Evolutionary conservation across 2,888 invertebrate species (phyloP), one percentile per base, ranked within the genome.

Genomic region (Yponomeuta evonymella): DNA sequence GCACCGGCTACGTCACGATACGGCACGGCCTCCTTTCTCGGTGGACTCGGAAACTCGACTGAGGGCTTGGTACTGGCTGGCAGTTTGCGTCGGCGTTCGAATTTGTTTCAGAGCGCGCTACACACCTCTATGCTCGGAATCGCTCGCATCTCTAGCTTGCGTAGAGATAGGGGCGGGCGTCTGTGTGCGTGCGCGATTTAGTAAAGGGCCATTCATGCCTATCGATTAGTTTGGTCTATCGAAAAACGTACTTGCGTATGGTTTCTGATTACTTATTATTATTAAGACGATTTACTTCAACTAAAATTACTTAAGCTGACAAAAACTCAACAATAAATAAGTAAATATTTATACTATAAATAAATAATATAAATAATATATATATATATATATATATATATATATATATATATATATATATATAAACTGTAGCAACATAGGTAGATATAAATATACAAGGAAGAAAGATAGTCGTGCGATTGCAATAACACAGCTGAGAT

Each of bases 1-100:
- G 80, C 85, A 90, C 90, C 89, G 86, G 70, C 30, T 58, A n/a
- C 75, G 79, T 78, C 79, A 81, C 78, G 82, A 43, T 43, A 43
- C 43, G 75, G 51, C 15, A 58, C 51, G 51, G 51, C 12, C 51
- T 58, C 51, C 51, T 58, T 58, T 58, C 51, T 58, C 51, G 51
- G 51, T 15, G 51, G 64, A 30, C 30, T 64, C 64, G 30, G 29
- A 64, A 64, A 64, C 64, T 64, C 23, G 10, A 64, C 64, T 64
- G 64, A 30, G 29, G 23, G 64, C 62, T 62, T 43, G 43, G 43
- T 43, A 43, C 43, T 43, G 43, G 43, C 43, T 6, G 43, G 6
- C 6, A 58, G 51, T 15, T 12, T 15, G 51, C 51, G 43, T 58
- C 15, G 51, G 51, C 65, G 33, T 23, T 30, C 65, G 65, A 65